Evolutionary conservation across 2,888 invertebrate genomes (phyloP).

Genomic region (Spilosoma lubricipeda): DNA sequence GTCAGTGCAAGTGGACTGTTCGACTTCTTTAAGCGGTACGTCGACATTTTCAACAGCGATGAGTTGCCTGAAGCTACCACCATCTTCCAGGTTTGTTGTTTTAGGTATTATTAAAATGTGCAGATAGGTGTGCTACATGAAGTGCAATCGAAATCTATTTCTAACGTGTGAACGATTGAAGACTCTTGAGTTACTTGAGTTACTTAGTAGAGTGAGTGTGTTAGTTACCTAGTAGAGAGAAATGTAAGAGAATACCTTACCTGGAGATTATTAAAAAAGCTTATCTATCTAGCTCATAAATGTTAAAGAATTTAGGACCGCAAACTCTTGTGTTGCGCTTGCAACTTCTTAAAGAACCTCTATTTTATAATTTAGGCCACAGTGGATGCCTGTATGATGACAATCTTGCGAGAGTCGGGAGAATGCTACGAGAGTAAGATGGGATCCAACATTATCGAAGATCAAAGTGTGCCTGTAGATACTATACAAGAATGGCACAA

Average conservation of each 20-base stretch:
- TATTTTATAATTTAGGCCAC: constrained; percentile 40
- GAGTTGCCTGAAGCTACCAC: constrained; percentile 99
- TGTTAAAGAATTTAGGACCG: not conserved
- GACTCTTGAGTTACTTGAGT: no score
- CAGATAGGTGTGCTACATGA: not conserved
- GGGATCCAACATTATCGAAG: constrained; percentile 48
- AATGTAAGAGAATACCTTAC: no score
- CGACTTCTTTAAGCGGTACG: constrained; percentile 98
- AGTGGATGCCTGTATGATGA: constrained; percentile 39
- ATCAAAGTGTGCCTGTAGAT: constrained; percentile 23
- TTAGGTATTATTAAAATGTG: not conserved
- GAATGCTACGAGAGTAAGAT: constrained; percentile 42
- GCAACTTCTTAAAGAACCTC: not conserved
- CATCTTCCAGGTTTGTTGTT: constrained; percentile 92
- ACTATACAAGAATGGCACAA: constrained; percentile 26
- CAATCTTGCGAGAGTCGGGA: constrained; percentile 40
- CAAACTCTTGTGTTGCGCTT: not conserved
- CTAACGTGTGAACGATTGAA: not conserved
- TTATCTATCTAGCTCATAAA: no score
- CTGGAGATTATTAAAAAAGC: no score
- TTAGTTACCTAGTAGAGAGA: no score
- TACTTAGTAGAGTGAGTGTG: no score
- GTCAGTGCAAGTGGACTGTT: constrained; percentile 96
- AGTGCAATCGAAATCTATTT: not conserved
- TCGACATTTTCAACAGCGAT: constrained; percentile 97